Base-by-base conservation (phyloP, 2,888 invertebrate species). In the Dryomyza anilis region DNA sequence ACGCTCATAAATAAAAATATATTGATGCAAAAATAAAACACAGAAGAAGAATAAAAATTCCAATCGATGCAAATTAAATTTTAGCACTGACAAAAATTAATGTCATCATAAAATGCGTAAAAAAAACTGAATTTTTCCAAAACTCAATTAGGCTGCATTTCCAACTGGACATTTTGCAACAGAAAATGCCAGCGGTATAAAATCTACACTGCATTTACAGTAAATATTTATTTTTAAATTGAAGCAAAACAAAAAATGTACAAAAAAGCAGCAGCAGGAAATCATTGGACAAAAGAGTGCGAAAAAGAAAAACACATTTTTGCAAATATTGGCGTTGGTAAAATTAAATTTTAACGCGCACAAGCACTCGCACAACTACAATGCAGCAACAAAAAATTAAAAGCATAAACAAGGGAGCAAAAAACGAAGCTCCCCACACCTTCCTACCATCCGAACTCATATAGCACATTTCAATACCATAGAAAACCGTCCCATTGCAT, bases 131-230 rank as follows among this genome's bases (percentile, higher is more conserved):
- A 3, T 33, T 52, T 43, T 29, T 12, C 33, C 25, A 61, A 64
- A 67, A 67, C 64, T 64, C 67, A 67, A 67, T 67, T 67, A 64
- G 57, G 52, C 61, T 52, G 21, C 39, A 43, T 64, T 67, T 62
- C 67, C 64, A 67, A 67, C 56, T 64, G 67, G 64, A 64, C 61
- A 61, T 57, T 46, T 64, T 36, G 56, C 39, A 39, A 39, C n/a
- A 45, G 19, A 16, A 45, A 45, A 30, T 48, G 48, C 21, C 48
- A 46, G 30, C 21, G 14, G 19, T 12, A 58, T 45, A 58, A 58
- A 30, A 29, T 21, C 45, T 21, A 30, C 43, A 39, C 53, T 36
- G 21, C 53, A 39, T 52, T 53, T 53, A 43, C 52, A 14, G 53
- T 61, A 43, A 27, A 39, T 43, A 53, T 43, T 39, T 53, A 30